Evolutionary conservation across 2,888 invertebrate species (phyloP).

Genomic region (Caenorhabditis sinica): DNA sequence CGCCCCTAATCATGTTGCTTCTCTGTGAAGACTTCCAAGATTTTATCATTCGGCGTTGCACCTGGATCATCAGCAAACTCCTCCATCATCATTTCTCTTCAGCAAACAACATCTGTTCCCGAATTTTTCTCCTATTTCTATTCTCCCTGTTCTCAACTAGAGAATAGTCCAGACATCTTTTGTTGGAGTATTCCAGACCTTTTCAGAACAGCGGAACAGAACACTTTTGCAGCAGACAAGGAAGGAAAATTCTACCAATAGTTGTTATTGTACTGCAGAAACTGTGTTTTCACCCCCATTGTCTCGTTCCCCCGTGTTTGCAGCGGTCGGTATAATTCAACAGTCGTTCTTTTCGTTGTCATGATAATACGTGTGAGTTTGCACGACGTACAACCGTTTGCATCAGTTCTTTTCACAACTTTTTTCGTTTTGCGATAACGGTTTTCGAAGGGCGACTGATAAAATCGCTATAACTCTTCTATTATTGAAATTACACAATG

Average conservation of each 20-base stretch:
- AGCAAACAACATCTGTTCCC: not conserved
- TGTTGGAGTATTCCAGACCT: not conserved
- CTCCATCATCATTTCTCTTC: not conserved
- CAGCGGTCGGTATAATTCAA: not conserved
- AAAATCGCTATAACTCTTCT: not conserved
- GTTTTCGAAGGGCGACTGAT: not conserved
- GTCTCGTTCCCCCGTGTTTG: not conserved
- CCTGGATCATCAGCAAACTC: slow-evolving; percentile 1
- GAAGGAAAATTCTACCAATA: not conserved
- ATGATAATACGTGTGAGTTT: slow-evolving; percentile 12
- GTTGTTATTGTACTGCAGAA: slow-evolving; percentile 13
- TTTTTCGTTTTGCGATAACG: not conserved
- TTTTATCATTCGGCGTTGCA: not conserved
- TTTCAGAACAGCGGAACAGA: slow-evolving; percentile 16
- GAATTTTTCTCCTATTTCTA: not conserved
- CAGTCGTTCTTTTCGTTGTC: slow-evolving; percentile 18
- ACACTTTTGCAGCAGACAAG: slow-evolving; percentile 14
- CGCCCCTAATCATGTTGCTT: slow-evolving; percentile 19
- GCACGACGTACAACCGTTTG: slow-evolving; percentile 5
- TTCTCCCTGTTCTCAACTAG: not conserved
- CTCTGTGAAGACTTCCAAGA: slow-evolving; percentile 1
- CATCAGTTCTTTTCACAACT: not conserved
- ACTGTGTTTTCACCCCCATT: not conserved
- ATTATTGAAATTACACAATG: not conserved
- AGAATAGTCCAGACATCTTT: slow-evolving; percentile 3